Evolutionary conservation across 2,797 vertebrate genomes (phyloP).

Genomic region (Thunnus albacares): DNA sequence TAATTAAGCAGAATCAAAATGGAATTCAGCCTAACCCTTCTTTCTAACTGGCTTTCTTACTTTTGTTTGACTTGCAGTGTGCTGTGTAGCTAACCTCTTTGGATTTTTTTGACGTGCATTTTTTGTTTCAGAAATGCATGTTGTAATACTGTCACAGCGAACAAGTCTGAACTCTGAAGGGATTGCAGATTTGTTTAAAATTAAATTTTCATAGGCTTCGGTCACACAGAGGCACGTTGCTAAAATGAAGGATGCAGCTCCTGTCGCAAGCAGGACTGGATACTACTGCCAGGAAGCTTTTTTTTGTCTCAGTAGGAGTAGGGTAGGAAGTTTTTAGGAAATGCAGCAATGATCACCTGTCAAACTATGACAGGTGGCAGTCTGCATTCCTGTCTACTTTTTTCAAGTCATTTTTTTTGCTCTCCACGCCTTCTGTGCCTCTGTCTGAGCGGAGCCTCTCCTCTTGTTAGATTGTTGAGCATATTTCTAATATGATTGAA

Average conservation of each 20-base stretch:
- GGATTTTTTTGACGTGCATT: constrained; percentile 49
- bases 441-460: constrained; percentile 51
- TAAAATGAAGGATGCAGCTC: background rate
- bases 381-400: constrained; percentile 32
- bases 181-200: constrained; percentile 60
- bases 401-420: constrained; percentile 6
- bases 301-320: background rate
- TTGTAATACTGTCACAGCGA: constrained; percentile 41
- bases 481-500: constrained; percentile 7
- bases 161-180: constrained; percentile 39
- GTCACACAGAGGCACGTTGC: constrained; percentile 40
- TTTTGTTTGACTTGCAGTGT: constrained; percentile 74
- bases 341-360: background rate
- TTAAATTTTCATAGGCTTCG: constrained; percentile 27
- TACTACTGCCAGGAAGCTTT: background rate
- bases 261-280: background rate
- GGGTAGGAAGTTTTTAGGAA: background rate
- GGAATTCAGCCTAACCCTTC: constrained; percentile 79
- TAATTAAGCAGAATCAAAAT: constrained; percentile 62
- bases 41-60: constrained; percentile 74
- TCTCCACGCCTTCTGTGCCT: constrained; percentile 37
- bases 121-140: constrained; percentile 67
- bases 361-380: background rate
- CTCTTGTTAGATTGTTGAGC: constrained; percentile 26
- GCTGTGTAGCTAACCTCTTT: constrained; percentile 74